These are phyloP conservation scores for Sinopyrophorus schimmeli DNA, from an alignment of 2,888 invertebrate species.

Conservation along the genomic window DNA sequence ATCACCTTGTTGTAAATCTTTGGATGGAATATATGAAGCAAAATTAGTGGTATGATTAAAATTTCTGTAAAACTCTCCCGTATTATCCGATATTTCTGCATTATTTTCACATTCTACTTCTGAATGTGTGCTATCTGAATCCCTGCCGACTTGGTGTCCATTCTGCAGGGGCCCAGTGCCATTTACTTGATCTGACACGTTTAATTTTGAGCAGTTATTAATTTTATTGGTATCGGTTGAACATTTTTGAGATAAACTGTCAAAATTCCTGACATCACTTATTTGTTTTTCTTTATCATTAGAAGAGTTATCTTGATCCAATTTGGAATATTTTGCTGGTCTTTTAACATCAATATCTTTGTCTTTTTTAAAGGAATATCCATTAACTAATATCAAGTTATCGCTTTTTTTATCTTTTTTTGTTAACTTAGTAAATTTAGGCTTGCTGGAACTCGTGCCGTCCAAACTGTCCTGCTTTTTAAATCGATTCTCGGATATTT, in stretches of 20 bases:
- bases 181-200: conserved; percentile 21
- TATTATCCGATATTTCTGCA: conserved; percentile 7
- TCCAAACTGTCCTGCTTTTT: conserved; percentile 37
- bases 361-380: conserved; percentile 10
- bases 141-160: conserved; percentile 30
- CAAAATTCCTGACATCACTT: conserved; percentile 13
- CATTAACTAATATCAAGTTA: conserved; percentile 3
- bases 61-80: conserved; percentile 16
- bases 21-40: conserved; percentile 63
- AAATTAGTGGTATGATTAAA: conserved; percentile 62
- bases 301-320: conserved; percentile 8
- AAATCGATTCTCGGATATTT: conserved; percentile 37
- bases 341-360: conserved; percentile 15
- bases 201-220: conserved; percentile 29
- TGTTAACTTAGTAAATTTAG: conserved; percentile 8
- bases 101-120: conserved; percentile 15
- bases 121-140: background rate
- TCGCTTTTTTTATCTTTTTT: conserved; percentile 19
- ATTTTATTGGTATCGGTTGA: conserved; percentile 13
- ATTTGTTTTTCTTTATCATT: conserved; percentile 9
- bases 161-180: conserved; percentile 19
- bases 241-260: conserved; percentile 22
- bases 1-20: conserved; percentile 55
- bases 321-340: conserved; percentile 32
- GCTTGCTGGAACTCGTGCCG: conserved; percentile 5